Evolutionary conservation across 2,888 invertebrate genomes (phyloP), one percentile per base, ranked within the genome.

Genomic region (Pseudococcus longispinus): DNA sequence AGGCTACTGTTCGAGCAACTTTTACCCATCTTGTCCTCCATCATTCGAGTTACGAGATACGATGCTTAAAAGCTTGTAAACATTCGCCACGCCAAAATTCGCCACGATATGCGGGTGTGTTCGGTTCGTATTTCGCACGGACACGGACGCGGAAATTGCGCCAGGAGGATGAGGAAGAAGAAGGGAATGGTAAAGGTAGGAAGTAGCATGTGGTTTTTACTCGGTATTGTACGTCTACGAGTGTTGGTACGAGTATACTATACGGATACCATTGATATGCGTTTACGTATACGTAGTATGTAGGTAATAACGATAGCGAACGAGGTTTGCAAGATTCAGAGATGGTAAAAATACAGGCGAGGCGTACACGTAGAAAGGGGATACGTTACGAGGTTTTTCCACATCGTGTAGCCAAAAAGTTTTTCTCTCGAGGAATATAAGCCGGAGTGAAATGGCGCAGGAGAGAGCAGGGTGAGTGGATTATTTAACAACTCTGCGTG

Each of bases 31-130:
- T 60, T n/a, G 60, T 11, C 11, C 23, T 23, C 1, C 44, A 51
- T n/a, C 60, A 60, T 2, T 23, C 60, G 60, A 60, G 23, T 20
- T 13, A 11, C 37, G 9, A 37, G 46, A 46, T 46, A 15, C n/a
- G 60, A 23, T 60, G 60, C 11, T 60, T 60, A 60, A 60, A 60
- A 60, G 60, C 60, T 60, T 60, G 60, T 60, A 60, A 60, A 60
- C 60, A 60, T 60, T 60, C 9, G 23, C 23, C 60, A 60, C 60
- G 23, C 60, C 60, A 23, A 60, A 60, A 60, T 60, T 20, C 8
- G 8, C 60, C 20, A 23, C 60, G 8, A 60, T 51, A 60, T 9
- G 23, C 51, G 51, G 51, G 51, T 60, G 20, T 60, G 60, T 60
- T 23, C 60, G 23, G 23, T 23, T 20, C 20, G 55, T 60, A 23